Percentiles rank a stretch among this genome's conserved stretches.
These are phyloP conservation scores for Temnothorax ravouxi DNA, from an alignment of 2,888 invertebrate species.

Conservation along the genomic window DNA sequence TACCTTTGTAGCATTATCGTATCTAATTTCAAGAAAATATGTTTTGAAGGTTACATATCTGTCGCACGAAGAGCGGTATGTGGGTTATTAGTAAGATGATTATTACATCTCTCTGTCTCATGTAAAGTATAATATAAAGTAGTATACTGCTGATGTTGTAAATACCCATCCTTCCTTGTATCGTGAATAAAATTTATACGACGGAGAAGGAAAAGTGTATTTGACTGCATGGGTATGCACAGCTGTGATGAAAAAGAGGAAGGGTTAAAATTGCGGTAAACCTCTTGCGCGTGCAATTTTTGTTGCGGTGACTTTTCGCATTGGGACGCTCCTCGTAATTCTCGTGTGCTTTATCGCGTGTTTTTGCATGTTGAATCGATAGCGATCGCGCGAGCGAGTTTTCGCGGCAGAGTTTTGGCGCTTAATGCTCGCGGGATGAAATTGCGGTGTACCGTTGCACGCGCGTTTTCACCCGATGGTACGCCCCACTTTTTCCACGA, in stretches of 20 bases:
- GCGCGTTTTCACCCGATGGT: conserved; percentile 65
- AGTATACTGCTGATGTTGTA: neutral
- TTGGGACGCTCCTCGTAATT: neutral
- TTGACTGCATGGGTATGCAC: neutral
- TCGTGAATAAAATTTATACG: neutral
- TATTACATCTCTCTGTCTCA: neutral
- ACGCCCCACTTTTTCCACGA: conserved; percentile 74
- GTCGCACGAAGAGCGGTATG: neutral
- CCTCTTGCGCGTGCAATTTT: conserved; percentile 57
- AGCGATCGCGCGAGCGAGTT: conserved; percentile 52
- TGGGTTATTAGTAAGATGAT: conserved; percentile 52
- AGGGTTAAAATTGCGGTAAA: conserved; percentile 65
- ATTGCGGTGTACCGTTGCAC: conserved; percentile 83
- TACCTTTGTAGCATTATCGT: conserved; percentile 47
- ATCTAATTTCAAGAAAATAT: conserved; percentile 56
- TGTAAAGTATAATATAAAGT: neutral
- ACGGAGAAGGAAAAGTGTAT: neutral
- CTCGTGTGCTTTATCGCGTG: conserved; percentile 12
- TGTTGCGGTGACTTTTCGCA: conserved; percentile 29
- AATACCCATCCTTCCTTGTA: neutral
- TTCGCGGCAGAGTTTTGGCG: conserved; percentile 82
- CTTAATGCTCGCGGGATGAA: conserved; percentile 80
- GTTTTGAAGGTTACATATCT: neutral
- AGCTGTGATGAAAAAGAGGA: conserved; percentile 34
- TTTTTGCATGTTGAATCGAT: conserved; percentile 49